phyloP scores from a whole-genome alignment of 2,797 vertebrate genomes.

The Taenioides sp. region DNA sequence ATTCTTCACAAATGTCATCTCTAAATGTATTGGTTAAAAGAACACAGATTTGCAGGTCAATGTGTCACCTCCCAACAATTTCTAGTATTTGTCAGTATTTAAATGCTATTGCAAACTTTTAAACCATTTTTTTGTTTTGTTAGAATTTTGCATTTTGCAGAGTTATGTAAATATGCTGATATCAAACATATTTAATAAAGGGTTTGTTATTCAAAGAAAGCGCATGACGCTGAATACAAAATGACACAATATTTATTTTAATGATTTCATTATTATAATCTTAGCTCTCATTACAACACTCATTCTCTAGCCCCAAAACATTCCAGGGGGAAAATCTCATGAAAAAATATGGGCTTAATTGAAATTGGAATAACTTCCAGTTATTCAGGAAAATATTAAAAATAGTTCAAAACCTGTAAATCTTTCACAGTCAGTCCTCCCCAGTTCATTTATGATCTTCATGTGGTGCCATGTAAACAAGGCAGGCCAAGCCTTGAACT shows the following conservation, averaged over 20 bases:
- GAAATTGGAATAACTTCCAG: constrained; percentile 68
- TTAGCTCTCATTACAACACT: constrained; percentile 61
- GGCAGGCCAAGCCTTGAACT: constrained; percentile 45
- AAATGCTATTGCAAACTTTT: neutral
- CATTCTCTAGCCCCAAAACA: constrained; percentile 54
- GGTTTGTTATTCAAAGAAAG: constrained; percentile 20
- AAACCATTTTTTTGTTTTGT: neutral
- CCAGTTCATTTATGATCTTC: constrained; percentile 40
- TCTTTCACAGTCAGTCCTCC: constrained; percentile 42
- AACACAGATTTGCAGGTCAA: neutral
- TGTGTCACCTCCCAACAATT: neutral
- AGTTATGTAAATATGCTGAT: neutral
- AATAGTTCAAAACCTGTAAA: constrained; percentile 47
- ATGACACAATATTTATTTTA: constrained; percentile 60
- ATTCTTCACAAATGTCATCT: neutral
- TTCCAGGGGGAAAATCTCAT: constrained; percentile 51
- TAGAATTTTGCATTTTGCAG: neutral
- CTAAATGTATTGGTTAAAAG: neutral
- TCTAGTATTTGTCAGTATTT: neutral
- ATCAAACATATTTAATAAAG: constrained; percentile 43
- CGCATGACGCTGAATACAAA: neutral
- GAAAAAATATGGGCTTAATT: constrained; percentile 69
- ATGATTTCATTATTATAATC: constrained; percentile 66
- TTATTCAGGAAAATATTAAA: constrained; percentile 65
- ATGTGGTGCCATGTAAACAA: constrained; percentile 32